phyloP scores from a whole-genome alignment of 1,140 invertebrate species.

The Drosophila punjabiensis region DNA sequence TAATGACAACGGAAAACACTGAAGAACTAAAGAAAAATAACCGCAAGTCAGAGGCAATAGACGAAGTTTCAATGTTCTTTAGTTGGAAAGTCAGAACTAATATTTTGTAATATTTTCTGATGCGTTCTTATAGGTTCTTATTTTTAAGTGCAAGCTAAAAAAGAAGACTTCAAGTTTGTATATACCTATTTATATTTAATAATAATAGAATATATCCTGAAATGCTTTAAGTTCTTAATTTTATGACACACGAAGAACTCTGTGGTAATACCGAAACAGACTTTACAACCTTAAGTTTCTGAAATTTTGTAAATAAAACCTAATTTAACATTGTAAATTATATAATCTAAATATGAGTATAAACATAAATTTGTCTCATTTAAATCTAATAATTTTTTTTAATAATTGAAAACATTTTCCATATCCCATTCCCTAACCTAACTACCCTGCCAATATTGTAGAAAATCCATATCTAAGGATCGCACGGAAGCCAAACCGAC shows the following conservation, averaged over 20 bases:
- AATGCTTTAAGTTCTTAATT: too few species aligned
- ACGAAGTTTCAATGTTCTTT: constrained; percentile 45
- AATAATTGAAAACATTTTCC: too few species aligned
- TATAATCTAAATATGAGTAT: too few species aligned
- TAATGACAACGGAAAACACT: constrained; percentile 66
- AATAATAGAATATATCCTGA: too few species aligned
- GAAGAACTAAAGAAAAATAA: constrained; percentile 40
- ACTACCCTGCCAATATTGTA: constrained; percentile 4
- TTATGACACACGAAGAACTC: too few species aligned
- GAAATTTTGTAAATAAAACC: too few species aligned
- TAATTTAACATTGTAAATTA: too few species aligned
- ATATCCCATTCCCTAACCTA: neutral
- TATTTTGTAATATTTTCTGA: neutral
- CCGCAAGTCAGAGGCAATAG: neutral
- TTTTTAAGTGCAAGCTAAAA: neutral
- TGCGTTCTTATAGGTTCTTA: neutral
- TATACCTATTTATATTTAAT: neutral
- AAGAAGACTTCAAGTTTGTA: neutral
- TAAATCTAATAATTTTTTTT: too few species aligned
- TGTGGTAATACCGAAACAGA: too few species aligned
- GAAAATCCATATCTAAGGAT: constrained; percentile 28
- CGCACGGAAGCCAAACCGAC: constrained; percentile 39
- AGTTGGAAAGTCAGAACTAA: neutral
- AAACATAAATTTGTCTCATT: too few species aligned
- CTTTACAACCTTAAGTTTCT: too few species aligned